A percentile compares a stretch with the other conserved stretches of the same genome.
Evolutionary conservation across 53 echinoderm and acorn worm species (phyloP).

Genomic region (Mesocentrotus franciscanus): DNA sequence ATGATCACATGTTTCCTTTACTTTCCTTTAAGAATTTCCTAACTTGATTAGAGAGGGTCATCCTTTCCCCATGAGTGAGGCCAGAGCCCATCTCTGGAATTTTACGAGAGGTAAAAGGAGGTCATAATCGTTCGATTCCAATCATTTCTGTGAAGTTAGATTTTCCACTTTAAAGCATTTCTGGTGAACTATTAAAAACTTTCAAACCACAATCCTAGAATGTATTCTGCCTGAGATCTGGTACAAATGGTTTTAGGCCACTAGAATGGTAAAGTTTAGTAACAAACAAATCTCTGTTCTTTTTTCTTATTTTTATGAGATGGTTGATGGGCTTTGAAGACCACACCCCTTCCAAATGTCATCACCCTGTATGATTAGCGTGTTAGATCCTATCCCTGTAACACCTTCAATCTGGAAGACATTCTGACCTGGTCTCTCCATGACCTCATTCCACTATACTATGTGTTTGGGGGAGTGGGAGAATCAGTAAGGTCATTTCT

Average conservation of each 20-base stretch:
- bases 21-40: conserved; percentile 13
- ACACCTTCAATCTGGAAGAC: too few species aligned
- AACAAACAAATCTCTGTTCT: too few species aligned
- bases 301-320: too few species aligned
- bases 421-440: too few species aligned
- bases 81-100: background rate
- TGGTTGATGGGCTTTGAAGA: too few species aligned
- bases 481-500: too few species aligned
- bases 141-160: background rate
- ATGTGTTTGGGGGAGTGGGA: too few species aligned
- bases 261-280: too few species aligned
- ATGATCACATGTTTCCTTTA: conserved; percentile 3
- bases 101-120: background rate
- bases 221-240: background rate
- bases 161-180: background rate
- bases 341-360: too few species aligned
- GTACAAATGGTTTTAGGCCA: background rate
- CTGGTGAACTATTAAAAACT: background rate
- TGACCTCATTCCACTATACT: too few species aligned
- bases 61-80: background rate
- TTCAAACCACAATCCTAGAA: background rate
- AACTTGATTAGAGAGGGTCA: conserved; percentile 6
- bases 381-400: too few species aligned
- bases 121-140: background rate
- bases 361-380: too few species aligned